Evolutionary conservation across 2,113 vertebrate genomes (phyloP), one percentile per base, ranked within the genome.

Genomic region (Galeopterus variegatus): DNA sequence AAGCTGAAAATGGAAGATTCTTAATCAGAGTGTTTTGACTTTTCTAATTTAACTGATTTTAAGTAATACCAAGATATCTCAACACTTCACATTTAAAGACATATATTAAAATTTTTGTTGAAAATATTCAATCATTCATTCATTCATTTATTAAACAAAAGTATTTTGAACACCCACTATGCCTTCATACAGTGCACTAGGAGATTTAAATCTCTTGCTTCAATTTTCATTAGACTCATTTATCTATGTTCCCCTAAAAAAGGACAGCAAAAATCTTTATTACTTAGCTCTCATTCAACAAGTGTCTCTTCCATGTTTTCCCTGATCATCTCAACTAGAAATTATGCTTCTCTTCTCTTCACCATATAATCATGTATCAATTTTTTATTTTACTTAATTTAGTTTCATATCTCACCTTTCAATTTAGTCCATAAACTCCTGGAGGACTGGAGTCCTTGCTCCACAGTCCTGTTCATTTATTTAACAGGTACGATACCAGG

Each of bases 351-450:
- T 70, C 62, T 82, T 75, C 58, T 84, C 24, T 64, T 52, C 79
- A 67, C 0, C 8, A 1, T 24, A 33, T 41, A n/a, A 26, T 50
- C n/a, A 90, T n/a, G 4, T 36, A 85, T 41, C 52, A 88, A 14
- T 64, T 60, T 65, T 41, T 1, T 77, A 76, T 87, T 92, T 95
- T 64, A 88, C 60, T 73, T 93, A 28, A 93, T 82, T 95, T n/a
- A 45, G 58, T 77, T 85, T 48, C 13, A 48, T 36, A 69, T 33
- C n/a, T n/a, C 65, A 54, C 62, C 23, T 95, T 88, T 90, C 18
- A 89, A 36, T 31, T 72, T 87, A 69, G 45, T 64, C 1, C 50
- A 93, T 60, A 94, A 41, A 7, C 6, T 81, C 10, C 31, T 36
- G 15, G 4, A 90, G 6, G 76, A 14, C 1, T 56, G 2, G 10